phyloP scores from a whole-genome alignment of 2,888 invertebrate genomes.

The Dicyrtoma fusca region DNA sequence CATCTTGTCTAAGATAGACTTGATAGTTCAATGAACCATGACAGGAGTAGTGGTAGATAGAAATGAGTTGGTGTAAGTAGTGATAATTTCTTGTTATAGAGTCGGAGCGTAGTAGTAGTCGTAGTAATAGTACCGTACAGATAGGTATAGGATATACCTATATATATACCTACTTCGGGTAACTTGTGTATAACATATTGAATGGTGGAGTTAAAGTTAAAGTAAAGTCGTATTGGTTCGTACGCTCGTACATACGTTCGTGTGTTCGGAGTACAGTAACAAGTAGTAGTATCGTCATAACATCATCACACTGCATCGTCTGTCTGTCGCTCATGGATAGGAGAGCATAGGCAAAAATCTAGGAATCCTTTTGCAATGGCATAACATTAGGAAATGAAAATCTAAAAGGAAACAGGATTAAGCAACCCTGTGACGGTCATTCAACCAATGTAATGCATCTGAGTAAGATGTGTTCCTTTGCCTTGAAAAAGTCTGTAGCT shows the following conservation, averaged over 20 bases:
- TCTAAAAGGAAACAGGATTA: conserved; percentile 51
- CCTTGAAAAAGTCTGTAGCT: conserved; percentile 38
- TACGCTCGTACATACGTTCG: no score
- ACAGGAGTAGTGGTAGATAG: conserved; percentile 38
- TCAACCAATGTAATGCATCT: conserved; percentile 50
- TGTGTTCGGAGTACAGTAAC: no score
- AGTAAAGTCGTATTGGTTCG: no score
- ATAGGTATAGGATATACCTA: no score
- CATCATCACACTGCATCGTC: no score
- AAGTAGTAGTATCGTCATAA: no score
- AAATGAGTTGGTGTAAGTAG: conserved; percentile 38
- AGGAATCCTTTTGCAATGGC: not conserved
- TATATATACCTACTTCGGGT: no score
- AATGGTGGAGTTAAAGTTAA: no score
- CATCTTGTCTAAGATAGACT: conserved; percentile 33
- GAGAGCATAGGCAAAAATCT: no score
- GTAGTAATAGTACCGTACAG: no score
- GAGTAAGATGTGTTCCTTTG: conserved; percentile 36
- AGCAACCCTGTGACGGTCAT: conserved; percentile 54
- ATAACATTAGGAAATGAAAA: conserved; percentile 48
- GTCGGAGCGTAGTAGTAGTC: not conserved
- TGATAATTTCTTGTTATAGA: conserved; percentile 38
- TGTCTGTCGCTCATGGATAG: no score
- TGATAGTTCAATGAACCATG: conserved; percentile 56
- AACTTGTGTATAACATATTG: no score